Evolutionary conservation across 1,140 invertebrate genomes (phyloP).

Genomic region (Drosophila serrata): DNA sequence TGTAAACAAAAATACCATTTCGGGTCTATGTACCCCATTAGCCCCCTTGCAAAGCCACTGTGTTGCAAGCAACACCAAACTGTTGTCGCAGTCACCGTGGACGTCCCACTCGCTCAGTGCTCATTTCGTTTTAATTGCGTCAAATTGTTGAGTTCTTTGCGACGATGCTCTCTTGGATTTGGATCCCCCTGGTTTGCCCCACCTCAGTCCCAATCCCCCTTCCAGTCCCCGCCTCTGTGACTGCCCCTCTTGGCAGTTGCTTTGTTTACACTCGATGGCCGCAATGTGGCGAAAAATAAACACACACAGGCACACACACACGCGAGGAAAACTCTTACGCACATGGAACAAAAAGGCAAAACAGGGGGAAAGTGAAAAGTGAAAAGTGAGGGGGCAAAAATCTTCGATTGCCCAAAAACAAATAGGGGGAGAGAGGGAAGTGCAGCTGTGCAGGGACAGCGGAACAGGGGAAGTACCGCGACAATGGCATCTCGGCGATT

Average conservation of each 20-base stretch:
- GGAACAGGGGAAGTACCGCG: conserved; percentile 12
- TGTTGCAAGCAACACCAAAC: conserved; percentile 46
- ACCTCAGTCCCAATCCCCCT: background rate
- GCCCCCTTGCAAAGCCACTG: background rate
- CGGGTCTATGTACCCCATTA: background rate
- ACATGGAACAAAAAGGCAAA: conserved; percentile 38
- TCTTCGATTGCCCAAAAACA: conserved; percentile 51
- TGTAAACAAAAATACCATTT: background rate
- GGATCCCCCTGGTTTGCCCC: background rate
- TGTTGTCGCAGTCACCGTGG: conserved; percentile 11
- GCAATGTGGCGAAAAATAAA: conserved; percentile 72
- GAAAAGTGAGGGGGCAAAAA: conserved; percentile 13
- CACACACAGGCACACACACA: conserved; percentile 25
- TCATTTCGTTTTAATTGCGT: conserved; percentile 60
- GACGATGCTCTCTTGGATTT: background rate
- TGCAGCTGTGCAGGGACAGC: conserved; percentile 12
- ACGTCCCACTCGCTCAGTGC: conserved; percentile 24
- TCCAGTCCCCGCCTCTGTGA: background rate
- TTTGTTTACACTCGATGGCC: conserved; percentile 58
- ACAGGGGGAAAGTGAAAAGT: conserved; percentile 23
- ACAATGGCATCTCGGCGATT: conserved; percentile 38
- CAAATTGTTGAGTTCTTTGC: conserved; percentile 51
- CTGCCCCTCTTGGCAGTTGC: conserved; percentile 12
- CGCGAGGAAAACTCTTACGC: conserved; percentile 33
- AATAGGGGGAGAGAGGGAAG: background rate